Evolutionary conservation across 2,888 invertebrate species (phyloP), one percentile per base, ranked within the genome.

Genomic region (Machimus rusticus): DNA sequence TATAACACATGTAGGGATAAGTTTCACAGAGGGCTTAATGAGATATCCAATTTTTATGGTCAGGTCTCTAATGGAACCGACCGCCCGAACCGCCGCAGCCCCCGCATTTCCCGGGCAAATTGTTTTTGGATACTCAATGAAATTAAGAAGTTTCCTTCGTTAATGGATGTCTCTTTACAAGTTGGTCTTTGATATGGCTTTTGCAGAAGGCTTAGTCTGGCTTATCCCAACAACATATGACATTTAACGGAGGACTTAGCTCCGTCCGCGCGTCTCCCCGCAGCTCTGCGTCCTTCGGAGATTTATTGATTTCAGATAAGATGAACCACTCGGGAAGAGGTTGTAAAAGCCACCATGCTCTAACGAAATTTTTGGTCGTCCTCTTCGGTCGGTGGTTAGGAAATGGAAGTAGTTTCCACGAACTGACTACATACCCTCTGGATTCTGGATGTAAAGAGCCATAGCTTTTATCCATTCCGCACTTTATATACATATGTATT

Each of bases 71-170:
- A 86, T 86, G 86, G 78, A 86, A 43, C 31, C 66, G 37, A 23
- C 39, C 37, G 8, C 31, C 37, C 66, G 1, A 16, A 23, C 34
- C 28, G 37, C 46, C 46, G 1, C 14, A n/a, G 34, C 34, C 74
- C 74, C 74, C n/a, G 19, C 39, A 34, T 51, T 78, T 5, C 28
- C 37, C 16, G 16, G 57, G 39, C 77, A 86, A 86, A 86, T 86
- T 86, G 86, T 86, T 86, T 86, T 86, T 78, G 86, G 86, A 86
- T 74, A 86, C 86, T 86, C 86, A 86, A 86, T 86, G 86, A 86
- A 86, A 86, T 86, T 86, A 86, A 86, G 86, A 86, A 86, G 78
- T 86, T 86, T 78, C 78, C 37, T 86, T 78, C 86, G 78, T 78
- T 86, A 86, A 86, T 86, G 86, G 86, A 86, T 86, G 86, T 86